phyloP scores from a whole-genome alignment of 2,113 vertebrate genomes.

The Chlamydotis undulata region DNA sequence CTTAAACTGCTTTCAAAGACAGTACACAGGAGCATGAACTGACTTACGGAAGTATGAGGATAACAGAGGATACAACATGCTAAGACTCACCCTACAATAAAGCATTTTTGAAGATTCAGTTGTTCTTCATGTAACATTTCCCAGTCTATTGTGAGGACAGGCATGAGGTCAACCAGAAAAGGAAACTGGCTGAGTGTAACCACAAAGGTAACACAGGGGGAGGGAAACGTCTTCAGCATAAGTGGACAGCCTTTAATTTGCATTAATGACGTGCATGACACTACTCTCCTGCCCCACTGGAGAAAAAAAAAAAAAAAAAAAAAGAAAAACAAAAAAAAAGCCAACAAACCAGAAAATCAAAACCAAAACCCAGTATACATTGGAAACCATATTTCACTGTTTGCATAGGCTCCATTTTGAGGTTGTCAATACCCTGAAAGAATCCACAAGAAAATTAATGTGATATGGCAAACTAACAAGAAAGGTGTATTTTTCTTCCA shows the following conservation, averaged over 20 bases:
- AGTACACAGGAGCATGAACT: not conserved
- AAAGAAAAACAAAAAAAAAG: not conserved
- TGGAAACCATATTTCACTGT: not conserved
- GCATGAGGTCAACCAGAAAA: not conserved
- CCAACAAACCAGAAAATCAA: no score
- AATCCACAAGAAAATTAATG: conserved; percentile 32
- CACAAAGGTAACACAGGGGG: not conserved
- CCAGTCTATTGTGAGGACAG: not conserved
- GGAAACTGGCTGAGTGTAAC: not conserved
- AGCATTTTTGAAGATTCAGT: not conserved
- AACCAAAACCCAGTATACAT: not conserved
- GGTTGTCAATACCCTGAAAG: not conserved
- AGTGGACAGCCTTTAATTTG: not conserved
- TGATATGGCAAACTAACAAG: not conserved
- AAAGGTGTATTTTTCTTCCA: conserved; percentile 41
- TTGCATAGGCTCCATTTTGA: not conserved
- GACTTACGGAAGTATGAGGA: not conserved
- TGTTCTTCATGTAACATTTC: not conserved
- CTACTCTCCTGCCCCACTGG: not conserved
- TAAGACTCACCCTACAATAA: not conserved
- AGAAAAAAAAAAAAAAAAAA: not conserved
- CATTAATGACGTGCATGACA: not conserved
- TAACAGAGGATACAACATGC: not conserved
- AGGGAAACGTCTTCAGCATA: not conserved
- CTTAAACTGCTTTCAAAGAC: not conserved